Evolutionary conservation across 2,797 vertebrate species (phyloP).

Genomic region (Esox masquinongy): DNA sequence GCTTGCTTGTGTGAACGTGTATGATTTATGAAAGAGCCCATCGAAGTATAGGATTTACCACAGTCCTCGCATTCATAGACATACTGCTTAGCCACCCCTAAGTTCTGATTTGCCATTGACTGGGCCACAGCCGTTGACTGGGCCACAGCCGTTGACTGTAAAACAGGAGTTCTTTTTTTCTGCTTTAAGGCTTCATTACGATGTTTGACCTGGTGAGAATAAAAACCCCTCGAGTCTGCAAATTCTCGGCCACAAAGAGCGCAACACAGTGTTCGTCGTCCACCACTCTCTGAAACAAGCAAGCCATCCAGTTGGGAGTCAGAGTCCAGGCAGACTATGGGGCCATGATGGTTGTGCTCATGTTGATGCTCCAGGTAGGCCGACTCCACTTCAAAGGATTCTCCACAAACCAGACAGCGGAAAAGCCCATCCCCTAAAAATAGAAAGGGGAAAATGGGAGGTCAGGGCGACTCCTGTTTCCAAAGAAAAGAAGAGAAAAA

Average conservation of each 20-base stretch:
- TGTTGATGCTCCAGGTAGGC: conserved; percentile 63
- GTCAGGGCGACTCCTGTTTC: conserved; percentile 67
- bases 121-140: neutral
- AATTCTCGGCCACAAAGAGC: conserved; percentile 62
- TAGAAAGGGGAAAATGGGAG: conserved; percentile 71
- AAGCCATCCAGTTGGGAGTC: conserved; percentile 56
- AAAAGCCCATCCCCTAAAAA: conserved; percentile 74
- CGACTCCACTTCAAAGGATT: conserved; percentile 68
- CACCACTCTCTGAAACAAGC: conserved; percentile 57
- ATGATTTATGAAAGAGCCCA: conserved; percentile 79
- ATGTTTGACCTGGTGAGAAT: conserved; percentile 57
- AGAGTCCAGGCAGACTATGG: conserved; percentile 52
- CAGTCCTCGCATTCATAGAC: conserved; percentile 76
- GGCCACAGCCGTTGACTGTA: conserved; percentile 3
- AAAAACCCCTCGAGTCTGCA: conserved; percentile 58
- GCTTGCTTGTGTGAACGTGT: conserved; percentile 75
- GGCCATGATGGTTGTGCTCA: conserved; percentile 64
- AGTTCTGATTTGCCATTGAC: neutral
- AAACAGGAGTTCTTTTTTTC: conserved; percentile 21
- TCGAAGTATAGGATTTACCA: conserved; percentile 70
- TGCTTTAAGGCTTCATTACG: conserved; percentile 11
- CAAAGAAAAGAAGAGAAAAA: conserved; percentile 35
- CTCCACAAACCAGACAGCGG: conserved; percentile 72
- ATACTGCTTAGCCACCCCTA: conserved; percentile 53
- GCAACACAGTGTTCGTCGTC: conserved; percentile 57